These are phyloP conservation scores for Camptogramma bilineatum DNA, from an alignment of 2,888 invertebrate genomes.

Conservation along the genomic window DNA sequence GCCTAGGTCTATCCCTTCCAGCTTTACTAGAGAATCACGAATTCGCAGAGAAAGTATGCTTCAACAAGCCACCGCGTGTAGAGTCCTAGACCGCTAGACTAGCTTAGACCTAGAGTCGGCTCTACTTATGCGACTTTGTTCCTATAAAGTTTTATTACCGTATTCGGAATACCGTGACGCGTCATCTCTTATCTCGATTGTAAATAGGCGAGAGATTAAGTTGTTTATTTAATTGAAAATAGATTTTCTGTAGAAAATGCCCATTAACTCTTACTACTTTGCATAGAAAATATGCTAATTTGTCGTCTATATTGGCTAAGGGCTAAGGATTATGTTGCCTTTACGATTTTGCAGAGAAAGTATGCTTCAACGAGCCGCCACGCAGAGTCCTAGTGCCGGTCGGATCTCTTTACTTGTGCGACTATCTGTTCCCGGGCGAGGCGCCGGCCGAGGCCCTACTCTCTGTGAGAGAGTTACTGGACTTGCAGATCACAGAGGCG, in stretches of 20 bases:
- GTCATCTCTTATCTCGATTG: background rate
- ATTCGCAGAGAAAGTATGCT: slow-evolving; percentile 88
- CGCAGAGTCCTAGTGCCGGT: slow-evolving; percentile 93
- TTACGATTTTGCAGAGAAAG: slow-evolving; percentile 83
- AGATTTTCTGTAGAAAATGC: too few species aligned
- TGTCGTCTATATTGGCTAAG: too few species aligned
- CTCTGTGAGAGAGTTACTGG: slow-evolving; percentile 93
- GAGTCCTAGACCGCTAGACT: slow-evolving; percentile 92
- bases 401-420: slow-evolving; percentile 89
- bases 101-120: too few species aligned
- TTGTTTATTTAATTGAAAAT: too few species aligned
- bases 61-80: slow-evolving; percentile 95
- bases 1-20: too few species aligned
- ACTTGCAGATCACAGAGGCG: slow-evolving; percentile 89
- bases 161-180: background rate
- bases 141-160: slow-evolving; percentile 69
- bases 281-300: too few species aligned
- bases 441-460: slow-evolving; percentile 92
- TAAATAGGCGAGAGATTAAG: background rate
- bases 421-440: slow-evolving; percentile 97
- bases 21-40: too few species aligned
- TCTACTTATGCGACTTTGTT: slow-evolving; percentile 94
- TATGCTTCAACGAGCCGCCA: slow-evolving; percentile 95
- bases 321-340: background rate
- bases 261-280: too few species aligned